phyloP scores from a whole-genome alignment of 2,797 vertebrate species.

The Periparus ater region DNA sequence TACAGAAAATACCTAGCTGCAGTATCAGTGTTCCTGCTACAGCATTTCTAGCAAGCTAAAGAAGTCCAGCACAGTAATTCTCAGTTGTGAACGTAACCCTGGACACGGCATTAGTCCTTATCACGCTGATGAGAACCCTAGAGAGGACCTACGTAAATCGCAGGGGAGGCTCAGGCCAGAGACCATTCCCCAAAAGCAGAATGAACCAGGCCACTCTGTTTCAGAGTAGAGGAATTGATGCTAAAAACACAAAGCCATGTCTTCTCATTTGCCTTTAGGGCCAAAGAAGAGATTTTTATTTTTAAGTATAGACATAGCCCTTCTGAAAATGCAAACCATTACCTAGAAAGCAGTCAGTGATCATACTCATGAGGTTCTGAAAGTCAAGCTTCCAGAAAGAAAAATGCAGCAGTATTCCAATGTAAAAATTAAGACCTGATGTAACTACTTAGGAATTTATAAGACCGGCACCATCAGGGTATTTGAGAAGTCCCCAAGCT shows the following conservation, averaged over 20 bases:
- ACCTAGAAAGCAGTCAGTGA: background rate
- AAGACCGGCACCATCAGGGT: background rate
- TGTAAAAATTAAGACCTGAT: background rate
- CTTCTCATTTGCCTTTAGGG: background rate
- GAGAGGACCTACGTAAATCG: background rate
- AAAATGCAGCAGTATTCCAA: background rate
- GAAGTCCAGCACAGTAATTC: background rate
- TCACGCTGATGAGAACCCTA: background rate
- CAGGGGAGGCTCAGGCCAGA: background rate
- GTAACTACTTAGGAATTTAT: background rate
- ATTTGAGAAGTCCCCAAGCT: background rate
- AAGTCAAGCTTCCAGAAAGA: background rate
- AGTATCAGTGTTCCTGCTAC: background rate
- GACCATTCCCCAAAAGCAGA: background rate
- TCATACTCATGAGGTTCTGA: background rate
- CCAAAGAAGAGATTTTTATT: background rate
- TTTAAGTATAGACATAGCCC: background rate
- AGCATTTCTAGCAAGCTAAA: background rate
- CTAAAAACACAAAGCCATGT: background rate
- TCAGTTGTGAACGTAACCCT: background rate
- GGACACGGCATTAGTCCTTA: background rate
- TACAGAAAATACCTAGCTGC: background rate
- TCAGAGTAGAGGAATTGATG: background rate
- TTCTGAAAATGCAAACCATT: background rate
- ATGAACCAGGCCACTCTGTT: background rate